phyloP scores from a whole-genome alignment of 2,888 invertebrate species.

The Anodontia alba region DNA sequence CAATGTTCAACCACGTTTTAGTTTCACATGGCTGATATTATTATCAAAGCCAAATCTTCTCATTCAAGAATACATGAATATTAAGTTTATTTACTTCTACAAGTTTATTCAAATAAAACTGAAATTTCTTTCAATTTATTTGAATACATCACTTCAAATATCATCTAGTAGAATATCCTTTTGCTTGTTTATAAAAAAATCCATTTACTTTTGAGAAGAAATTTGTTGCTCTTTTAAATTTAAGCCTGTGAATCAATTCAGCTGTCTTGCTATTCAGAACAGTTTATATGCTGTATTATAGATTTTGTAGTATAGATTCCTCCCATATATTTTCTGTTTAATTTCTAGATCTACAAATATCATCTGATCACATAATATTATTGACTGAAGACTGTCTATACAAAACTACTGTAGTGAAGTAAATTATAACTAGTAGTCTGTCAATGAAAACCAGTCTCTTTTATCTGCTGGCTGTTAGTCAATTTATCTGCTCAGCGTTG shows the following conservation, averaged over 20 bases:
- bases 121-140: background rate
- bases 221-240: too few species aligned
- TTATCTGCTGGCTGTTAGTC: background rate
- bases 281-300: too few species aligned
- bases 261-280: too few species aligned
- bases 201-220: too few species aligned
- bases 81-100: background rate
- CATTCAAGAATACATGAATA: background rate
- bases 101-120: background rate
- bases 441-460: constrained; percentile 1
- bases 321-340: background rate
- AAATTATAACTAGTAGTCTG: background rate
- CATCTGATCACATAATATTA: background rate
- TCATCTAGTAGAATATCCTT: too few species aligned
- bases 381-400: background rate
- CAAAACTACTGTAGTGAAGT: background rate
- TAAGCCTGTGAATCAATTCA: too few species aligned
- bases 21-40: background rate
- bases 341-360: background rate
- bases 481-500: background rate
- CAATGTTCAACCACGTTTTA: background rate
- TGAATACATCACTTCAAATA: too few species aligned
- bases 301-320: too few species aligned
- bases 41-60: background rate
- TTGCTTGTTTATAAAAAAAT: too few species aligned